Percentiles rank a stretch among this genome's conserved stretches.
Conservation (phyloP, 2,113 vertebrate genomes). For the Notarius lentiginosus region DNA sequence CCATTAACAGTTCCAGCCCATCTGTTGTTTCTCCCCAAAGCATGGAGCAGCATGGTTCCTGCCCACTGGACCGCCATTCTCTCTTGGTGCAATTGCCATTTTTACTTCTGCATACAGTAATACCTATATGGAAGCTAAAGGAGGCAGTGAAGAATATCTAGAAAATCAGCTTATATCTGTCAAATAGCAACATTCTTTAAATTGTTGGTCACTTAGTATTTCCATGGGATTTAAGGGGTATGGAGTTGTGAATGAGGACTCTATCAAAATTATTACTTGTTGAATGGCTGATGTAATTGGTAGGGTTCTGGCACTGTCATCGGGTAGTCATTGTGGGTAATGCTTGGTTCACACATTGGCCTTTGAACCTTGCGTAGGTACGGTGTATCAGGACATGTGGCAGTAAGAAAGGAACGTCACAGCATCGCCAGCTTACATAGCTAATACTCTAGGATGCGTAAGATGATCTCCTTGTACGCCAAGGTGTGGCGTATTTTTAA, state of each 20-base stretch:
- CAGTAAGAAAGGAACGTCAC: too few species aligned
- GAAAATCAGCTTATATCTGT: not conserved
- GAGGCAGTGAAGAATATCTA: not conserved
- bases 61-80: not conserved
- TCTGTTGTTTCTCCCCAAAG: not conserved
- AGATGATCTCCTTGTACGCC: too few species aligned
- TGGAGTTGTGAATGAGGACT: not conserved
- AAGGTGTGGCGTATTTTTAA: too few species aligned
- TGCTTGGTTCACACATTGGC: too few species aligned
- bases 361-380: too few species aligned
- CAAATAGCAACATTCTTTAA: not conserved
- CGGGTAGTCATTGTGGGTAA: not conserved
- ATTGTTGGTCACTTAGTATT: not conserved
- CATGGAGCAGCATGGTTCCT: not conserved
- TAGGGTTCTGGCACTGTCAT: not conserved
- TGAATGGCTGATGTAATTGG: not conserved
- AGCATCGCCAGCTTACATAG: too few species aligned
- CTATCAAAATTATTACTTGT: not conserved
- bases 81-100: not conserved
- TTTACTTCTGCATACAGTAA: not conserved
- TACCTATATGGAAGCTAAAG: not conserved
- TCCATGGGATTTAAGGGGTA: not conserved
- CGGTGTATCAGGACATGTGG: too few species aligned
- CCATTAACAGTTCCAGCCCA: not conserved
- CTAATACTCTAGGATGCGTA: too few species aligned